Percentiles rank a stretch among this genome's conserved stretches.
These are phyloP conservation scores for Macrosiphum euphorbiae DNA, from an alignment of 2,888 invertebrate species.

Conservation along the genomic window DNA sequence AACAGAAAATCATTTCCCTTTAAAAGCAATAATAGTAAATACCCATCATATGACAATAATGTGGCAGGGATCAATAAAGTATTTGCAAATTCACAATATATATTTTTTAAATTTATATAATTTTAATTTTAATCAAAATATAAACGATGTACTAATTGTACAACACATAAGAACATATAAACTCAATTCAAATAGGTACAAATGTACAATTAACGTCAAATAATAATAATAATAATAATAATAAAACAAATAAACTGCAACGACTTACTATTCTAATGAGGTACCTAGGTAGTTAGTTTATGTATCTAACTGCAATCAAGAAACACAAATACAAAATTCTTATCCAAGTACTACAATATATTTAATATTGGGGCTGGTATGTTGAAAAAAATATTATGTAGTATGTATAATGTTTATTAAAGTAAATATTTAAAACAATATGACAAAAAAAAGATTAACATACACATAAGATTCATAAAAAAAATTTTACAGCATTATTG, in stretches of 20 bases:
- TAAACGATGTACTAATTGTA: slow-evolving; percentile 43
- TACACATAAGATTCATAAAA: background rate
- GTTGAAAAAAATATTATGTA: background rate
- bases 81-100: background rate
- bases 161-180: slow-evolving; percentile 45
- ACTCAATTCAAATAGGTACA: slow-evolving; percentile 29
- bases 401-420: background rate
- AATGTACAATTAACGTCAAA: slow-evolving; percentile 47
- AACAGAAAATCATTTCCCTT: background rate
- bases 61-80: background rate
- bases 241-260: slow-evolving; percentile 52
- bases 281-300: background rate
- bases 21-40: background rate
- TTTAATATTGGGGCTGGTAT: background rate
- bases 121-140: slow-evolving; percentile 40
- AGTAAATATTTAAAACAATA: slow-evolving; percentile 2
- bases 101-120: slow-evolving; percentile 26
- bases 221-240: slow-evolving; percentile 47
- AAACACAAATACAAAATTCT: slow-evolving; percentile 36
- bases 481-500: slow-evolving; percentile 22
- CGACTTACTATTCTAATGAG: slow-evolving; percentile 38
- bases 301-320: slow-evolving; percentile 21
- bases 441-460: slow-evolving; percentile 8
- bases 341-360: background rate
- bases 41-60: background rate